Percentiles rank a stretch among this genome's conserved stretches.
Conservation (phyloP, 2,797 vertebrate species). For the Premnoplex brunnescens region DNA sequence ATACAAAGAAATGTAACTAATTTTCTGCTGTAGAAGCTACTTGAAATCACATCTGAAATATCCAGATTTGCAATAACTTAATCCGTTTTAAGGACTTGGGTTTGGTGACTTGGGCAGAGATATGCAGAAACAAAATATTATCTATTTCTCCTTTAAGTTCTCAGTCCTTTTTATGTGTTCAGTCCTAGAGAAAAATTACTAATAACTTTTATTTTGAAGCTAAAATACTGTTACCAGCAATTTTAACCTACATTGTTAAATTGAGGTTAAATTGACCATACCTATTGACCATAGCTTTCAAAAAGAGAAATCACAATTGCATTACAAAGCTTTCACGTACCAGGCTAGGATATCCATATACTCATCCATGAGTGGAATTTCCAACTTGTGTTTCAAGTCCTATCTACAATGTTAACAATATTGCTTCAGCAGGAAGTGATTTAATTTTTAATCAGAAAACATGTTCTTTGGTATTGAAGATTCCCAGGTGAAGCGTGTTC, state of each 20-base stretch:
- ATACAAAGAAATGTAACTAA: not conserved
- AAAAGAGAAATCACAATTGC: not conserved
- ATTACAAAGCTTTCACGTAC: not conserved
- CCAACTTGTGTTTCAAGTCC: not conserved
- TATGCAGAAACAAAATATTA: not conserved
- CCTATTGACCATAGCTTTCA: not conserved
- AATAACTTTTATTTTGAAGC: not conserved
- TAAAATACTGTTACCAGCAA: not conserved
- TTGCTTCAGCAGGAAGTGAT: not conserved
- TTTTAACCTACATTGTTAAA: not conserved
- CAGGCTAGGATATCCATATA: not conserved
- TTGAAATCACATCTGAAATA: not conserved
- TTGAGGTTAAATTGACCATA: too few relatives aligned
- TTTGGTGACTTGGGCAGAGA: not conserved
- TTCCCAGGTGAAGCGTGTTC: not conserved
- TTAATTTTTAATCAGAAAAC: not conserved
- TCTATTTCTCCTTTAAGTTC: not conserved
- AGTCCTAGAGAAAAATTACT: not conserved
- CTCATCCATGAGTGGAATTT: accelerated
- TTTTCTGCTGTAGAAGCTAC: not conserved
- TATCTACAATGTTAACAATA: not conserved
- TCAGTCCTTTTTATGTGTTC: not conserved
- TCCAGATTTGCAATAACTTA: not conserved
- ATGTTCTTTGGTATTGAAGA: not conserved
- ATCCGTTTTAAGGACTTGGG: not conserved